Evolutionary conservation across 92 coral and sea anemone species (phyloP).

Genomic region (Pocillopora meandrina): DNA sequence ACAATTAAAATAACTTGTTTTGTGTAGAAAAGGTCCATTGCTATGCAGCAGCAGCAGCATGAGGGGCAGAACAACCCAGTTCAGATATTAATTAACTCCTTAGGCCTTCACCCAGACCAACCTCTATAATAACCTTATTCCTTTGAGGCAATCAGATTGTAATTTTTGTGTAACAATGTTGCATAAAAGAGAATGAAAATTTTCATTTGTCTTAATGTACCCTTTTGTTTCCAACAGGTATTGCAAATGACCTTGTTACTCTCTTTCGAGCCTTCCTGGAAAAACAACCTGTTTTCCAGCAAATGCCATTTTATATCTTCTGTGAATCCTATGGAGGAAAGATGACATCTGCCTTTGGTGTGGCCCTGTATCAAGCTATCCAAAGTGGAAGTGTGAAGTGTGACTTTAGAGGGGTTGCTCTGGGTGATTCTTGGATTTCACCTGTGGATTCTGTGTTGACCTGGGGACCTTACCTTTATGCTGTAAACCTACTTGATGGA

Average conservation of each 20-base stretch:
- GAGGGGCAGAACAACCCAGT: too few relatives aligned
- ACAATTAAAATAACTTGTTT: too few relatives aligned
- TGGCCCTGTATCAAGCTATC: conserved; percentile 76
- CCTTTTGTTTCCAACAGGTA: conserved; percentile 51
- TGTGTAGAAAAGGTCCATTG: too few relatives aligned
- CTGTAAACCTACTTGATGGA: conserved; percentile 80
- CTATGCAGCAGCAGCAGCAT: too few relatives aligned
- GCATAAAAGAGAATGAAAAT: too few relatives aligned
- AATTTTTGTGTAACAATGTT: too few relatives aligned
- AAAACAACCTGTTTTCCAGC: conserved; percentile 72
- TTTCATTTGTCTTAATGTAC: too few relatives aligned
- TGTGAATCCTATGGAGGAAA: conserved; percentile 99
- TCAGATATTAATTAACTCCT: too few relatives aligned
- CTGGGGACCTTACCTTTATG: conserved; percentile 94
- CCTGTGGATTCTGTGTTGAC: conserved; percentile 90
- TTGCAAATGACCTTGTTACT: conserved; percentile 84
- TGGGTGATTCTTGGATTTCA: conserved; percentile 98
- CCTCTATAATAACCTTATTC: too few relatives aligned
- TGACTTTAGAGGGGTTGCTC: conserved; percentile 88
- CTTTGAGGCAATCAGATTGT: too few relatives aligned
- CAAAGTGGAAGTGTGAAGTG: conserved; percentile 66
- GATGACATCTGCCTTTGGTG: conserved; percentile 97
- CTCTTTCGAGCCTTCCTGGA: conserved; percentile 83
- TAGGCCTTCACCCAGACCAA: too few relatives aligned
- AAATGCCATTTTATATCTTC: conserved; percentile 86